These are phyloP conservation scores for Eidolon helvum DNA, from an alignment of 2,113 vertebrate genomes.

Conservation along the genomic window DNA sequence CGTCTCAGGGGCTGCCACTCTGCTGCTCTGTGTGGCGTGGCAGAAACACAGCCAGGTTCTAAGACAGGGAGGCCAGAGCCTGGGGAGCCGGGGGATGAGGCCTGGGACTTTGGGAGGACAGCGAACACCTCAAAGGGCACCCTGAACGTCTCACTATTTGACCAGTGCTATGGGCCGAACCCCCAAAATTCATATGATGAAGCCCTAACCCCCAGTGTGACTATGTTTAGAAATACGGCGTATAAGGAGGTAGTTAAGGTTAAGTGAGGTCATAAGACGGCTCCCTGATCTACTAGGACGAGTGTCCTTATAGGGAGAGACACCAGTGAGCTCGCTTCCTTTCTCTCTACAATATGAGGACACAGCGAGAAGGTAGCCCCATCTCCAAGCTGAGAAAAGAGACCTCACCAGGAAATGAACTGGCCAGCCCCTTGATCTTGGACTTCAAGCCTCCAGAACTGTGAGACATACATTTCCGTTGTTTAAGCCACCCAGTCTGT, in stretches of 20 bases:
- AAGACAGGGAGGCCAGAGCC: too few species aligned
- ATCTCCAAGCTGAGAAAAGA: not conserved
- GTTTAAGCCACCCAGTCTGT: not conserved
- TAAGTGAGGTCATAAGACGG: not conserved
- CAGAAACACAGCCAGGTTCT: not conserved
- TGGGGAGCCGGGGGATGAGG: not conserved
- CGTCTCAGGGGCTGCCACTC: accelerated
- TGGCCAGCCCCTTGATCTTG: not conserved
- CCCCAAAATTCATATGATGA: too few species aligned
- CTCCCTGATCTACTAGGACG: not conserved
- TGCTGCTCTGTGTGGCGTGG: too few species aligned
- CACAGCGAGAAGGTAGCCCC: not conserved
- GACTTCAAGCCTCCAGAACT: not conserved
- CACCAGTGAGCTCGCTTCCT: not conserved
- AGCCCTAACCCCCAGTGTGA: not conserved
- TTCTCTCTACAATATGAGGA: not conserved
- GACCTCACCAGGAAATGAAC: not conserved
- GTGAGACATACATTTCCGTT: not conserved
- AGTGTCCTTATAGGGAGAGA: not conserved
- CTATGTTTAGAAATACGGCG: not conserved
- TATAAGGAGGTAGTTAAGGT: not conserved
- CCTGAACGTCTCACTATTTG: not conserved
- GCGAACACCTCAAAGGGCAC: not conserved
- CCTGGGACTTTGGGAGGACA: not conserved
- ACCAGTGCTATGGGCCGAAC: not conserved